phyloP scores from a whole-genome alignment of 2,888 invertebrate species.

The Oxyteleia sp. region DNA sequence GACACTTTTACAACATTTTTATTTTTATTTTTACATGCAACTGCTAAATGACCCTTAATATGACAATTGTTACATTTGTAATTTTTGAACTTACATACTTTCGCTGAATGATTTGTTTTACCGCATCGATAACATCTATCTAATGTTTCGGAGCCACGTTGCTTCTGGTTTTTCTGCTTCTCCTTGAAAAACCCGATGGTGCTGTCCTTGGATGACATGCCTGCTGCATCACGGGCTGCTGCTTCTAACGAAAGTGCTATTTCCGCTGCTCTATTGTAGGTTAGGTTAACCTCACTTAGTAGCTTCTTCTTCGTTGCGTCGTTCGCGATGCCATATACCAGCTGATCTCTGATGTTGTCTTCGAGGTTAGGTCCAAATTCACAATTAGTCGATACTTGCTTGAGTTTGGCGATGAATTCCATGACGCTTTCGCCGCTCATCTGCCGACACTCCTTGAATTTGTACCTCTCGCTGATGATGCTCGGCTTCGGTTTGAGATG shows the following conservation, averaged over 20 bases:
- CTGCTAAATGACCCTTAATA: constrained; percentile 15
- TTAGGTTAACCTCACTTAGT: background rate
- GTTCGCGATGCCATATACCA: constrained; percentile 23
- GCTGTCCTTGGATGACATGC: constrained; percentile 21
- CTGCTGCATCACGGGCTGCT: constrained; percentile 32
- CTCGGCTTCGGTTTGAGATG: constrained; percentile 44
- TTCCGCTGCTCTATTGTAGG: constrained; percentile 17
- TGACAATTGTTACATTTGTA: constrained; percentile 21
- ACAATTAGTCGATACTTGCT: constrained; percentile 72
- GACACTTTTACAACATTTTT: background rate
- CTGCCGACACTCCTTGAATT: constrained; percentile 34
- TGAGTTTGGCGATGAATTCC: constrained; percentile 78
- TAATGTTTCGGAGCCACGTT: background rate
- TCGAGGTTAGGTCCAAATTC: constrained; percentile 55
- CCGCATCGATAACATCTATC: constrained; percentile 14
- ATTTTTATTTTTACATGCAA: constrained; percentile 11
- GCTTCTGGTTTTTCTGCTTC: too few species aligned
- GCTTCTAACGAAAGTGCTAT: constrained; percentile 21
- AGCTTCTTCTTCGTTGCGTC: constrained; percentile 12
- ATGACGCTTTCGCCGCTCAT: constrained; percentile 58
- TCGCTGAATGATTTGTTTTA: constrained; percentile 3
- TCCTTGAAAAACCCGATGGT: too few species aligned
- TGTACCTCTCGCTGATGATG: constrained; percentile 23
- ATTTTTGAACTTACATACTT: constrained; percentile 16
- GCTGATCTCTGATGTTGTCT: constrained; percentile 33